A percentile compares a stretch with the other conserved stretches of the same genome.
Conservation (phyloP, 1,140 invertebrate species). For the Sycophila sp. region DNA sequence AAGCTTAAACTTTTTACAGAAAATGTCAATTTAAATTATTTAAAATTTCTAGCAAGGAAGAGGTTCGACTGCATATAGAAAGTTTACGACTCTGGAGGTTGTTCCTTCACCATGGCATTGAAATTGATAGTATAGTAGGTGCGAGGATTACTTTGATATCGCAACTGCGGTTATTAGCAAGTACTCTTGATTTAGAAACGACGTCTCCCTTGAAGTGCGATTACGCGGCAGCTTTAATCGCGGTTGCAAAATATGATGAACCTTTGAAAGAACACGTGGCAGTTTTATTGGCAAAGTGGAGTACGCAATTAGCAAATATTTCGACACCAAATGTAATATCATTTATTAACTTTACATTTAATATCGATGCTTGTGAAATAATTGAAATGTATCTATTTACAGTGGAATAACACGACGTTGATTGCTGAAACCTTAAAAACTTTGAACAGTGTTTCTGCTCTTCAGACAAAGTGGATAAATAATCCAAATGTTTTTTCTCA, state of each 20-base stretch:
- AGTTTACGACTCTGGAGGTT: constrained; percentile 58
- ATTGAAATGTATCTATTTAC: constrained; percentile 35
- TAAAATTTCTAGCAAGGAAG: constrained; percentile 3
- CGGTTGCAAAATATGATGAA: constrained; percentile 44
- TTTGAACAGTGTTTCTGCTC: constrained; percentile 41
- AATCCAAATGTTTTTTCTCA: constrained; percentile 51
- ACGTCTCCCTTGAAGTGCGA: constrained; percentile 56
- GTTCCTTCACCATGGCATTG: constrained; percentile 50
- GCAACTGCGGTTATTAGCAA: constrained; percentile 52
- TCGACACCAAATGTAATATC: constrained; percentile 51
- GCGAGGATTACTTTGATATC: constrained; percentile 48
- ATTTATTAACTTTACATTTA: no score
- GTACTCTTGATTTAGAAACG: constrained; percentile 52
- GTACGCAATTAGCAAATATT: constrained; percentile 51
- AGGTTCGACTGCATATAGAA: constrained; percentile 53
- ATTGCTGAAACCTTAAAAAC: constrained; percentile 50
- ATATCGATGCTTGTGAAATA: constrained; percentile 3
- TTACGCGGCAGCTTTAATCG: constrained; percentile 55
- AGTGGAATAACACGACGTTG: constrained; percentile 58
- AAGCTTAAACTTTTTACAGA: constrained; percentile 2
- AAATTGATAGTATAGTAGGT: constrained; percentile 51
- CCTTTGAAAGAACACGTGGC: constrained; percentile 46
- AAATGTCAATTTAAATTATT: constrained; percentile 20
- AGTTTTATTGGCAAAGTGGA: constrained; percentile 57
- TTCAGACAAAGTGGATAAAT: constrained; percentile 47